Evolutionary conservation across 1,140 invertebrate genomes (phyloP).

Genomic region (Cotesia typhae): DNA sequence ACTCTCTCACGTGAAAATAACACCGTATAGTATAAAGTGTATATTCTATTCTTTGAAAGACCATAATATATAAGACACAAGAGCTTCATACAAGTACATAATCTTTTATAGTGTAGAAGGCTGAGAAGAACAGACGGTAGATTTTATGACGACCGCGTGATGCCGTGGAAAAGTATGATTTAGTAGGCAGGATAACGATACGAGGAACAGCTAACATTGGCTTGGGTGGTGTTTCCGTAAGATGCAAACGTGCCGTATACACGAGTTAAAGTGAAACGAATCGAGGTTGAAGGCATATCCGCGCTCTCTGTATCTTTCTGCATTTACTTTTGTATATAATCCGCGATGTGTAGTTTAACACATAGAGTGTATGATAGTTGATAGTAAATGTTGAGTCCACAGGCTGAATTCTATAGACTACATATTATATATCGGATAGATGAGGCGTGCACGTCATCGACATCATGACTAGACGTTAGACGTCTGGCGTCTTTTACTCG

Average conservation of each 20-base stretch:
- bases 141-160: slow-evolving; percentile 22
- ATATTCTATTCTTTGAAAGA: slow-evolving; percentile 8
- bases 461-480: slow-evolving; percentile 22
- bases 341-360: no score
- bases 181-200: slow-evolving; percentile 32
- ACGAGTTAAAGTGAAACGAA: slow-evolving; percentile 18
- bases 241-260: slow-evolving; percentile 12
- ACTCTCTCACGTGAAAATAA: slow-evolving; percentile 22
- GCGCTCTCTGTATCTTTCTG: background rate
- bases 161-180: slow-evolving; percentile 31
- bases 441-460: slow-evolving; percentile 30
- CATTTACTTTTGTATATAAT: no score
- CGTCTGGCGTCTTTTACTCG: slow-evolving; percentile 5
- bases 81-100: background rate
- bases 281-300: slow-evolving; percentile 23
- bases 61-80: background rate
- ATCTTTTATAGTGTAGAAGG: no score
- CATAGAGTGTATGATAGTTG: background rate
- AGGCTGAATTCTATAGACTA: no score
- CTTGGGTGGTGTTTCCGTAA: background rate
- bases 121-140: background rate
- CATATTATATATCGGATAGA: slow-evolving; percentile 24
- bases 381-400: background rate
- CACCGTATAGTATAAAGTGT: slow-evolving; percentile 1
- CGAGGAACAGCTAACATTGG: slow-evolving; percentile 22